Percentiles rank a stretch among this genome's conserved stretches.
phyloP scores from a whole-genome alignment of 2,888 invertebrate species.

The Pristionchus mayeri region DNA sequence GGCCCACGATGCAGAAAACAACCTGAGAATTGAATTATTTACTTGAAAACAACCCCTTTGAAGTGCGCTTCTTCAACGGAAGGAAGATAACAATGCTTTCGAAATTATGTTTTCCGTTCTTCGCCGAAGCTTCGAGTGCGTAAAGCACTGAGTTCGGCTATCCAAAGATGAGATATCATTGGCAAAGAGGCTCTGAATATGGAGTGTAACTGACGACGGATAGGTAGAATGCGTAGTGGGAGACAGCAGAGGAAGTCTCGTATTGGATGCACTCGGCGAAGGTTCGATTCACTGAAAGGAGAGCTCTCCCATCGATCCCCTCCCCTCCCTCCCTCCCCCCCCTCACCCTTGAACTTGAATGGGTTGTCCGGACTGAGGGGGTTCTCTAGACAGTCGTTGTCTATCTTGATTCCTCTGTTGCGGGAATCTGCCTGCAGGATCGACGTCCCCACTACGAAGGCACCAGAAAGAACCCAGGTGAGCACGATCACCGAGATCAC shows the following conservation, averaged over 20 bases:
- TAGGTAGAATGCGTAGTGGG: constrained; percentile 23
- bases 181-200: too few species aligned
- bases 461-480: background rate
- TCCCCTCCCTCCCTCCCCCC: too few species aligned
- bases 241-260: background rate
- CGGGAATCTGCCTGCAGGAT: constrained; percentile 53
- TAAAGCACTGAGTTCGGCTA: too few species aligned
- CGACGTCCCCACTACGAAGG: background rate
- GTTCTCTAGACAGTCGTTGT: constrained; percentile 56
- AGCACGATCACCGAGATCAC: constrained; percentile 1
- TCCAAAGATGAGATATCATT: too few species aligned
- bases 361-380: background rate
- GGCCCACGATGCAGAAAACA: constrained; percentile 63
- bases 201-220: constrained; percentile 8
- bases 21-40: constrained; percentile 39
- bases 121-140: too few species aligned
- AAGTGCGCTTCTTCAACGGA: too few species aligned
- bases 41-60: too few species aligned
- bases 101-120: too few species aligned
- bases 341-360: constrained; percentile 1
- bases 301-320: background rate
- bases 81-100: too few species aligned
- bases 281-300: background rate
- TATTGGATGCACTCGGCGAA: background rate
- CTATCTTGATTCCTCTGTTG: constrained; percentile 59